Evolutionary conservation across 2,888 invertebrate species (phyloP), one percentile per base, ranked within the genome.

Genomic region (Caenorhabditis wallacei): DNA sequence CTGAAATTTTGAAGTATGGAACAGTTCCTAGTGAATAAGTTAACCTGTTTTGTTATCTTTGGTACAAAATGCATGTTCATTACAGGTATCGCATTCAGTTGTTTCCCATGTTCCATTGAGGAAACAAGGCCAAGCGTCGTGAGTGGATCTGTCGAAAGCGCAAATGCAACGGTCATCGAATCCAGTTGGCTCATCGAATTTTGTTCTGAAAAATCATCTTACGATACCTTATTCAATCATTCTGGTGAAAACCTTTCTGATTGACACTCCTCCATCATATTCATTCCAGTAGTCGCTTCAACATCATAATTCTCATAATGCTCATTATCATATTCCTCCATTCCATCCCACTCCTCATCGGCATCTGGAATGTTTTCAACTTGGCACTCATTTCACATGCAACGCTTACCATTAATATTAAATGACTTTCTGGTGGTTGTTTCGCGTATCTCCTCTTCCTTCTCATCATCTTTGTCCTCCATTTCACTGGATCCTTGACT

Each of bases 121-220:
- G 66, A 83, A 84, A 56, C 87, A 87, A 2, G 87, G 87, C 87
- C 87, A 87, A 1, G 87, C 85, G 61, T 87, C 87, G 57, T 86
- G 82, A 20, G 87, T 87, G 0, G 78, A 79, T 59, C 89, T 68
- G 70, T 90, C 90, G 51, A 90, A 90, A 1, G 90, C 90, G 37
- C 90, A 90, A 54, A 88, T 85, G 61, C 90, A 90, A 24, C 86
- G 87, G 24, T 89, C 89, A 13, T 83, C 70, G 5, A 78, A 70
- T 2, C 87, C 85, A 20, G 79, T 74, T 13, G 89, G 88, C 30
- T 84, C 84, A 24, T 88, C 85, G 59, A 75, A 84, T 78, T 89
- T 89, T 35, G 84, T 87, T 66, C 85, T 87, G 35, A 48, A 48
- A n/a, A n/a, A 18, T 48, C 1, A n/a, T 4, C 5, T 5, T 18